These are phyloP conservation scores for Oconnorella tubifera DNA, from an alignment of 2,888 invertebrate genomes.

Conservation along the genomic window DNA sequence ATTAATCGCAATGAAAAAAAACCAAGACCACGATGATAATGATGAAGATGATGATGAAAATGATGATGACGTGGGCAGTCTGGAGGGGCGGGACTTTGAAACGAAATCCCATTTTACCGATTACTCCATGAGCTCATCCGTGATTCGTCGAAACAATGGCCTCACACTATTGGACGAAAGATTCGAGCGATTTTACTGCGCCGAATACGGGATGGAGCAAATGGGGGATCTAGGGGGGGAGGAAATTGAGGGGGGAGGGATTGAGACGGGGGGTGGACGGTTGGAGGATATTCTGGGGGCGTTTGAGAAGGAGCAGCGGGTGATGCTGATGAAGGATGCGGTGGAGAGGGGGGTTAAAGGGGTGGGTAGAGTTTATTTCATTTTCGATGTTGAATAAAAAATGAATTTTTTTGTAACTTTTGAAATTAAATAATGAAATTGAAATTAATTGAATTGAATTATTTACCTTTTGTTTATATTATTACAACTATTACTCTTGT, in stretches of 20 bases:
- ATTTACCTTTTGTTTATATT: no score
- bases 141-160: constrained; percentile 78
- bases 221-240: constrained; percentile 85
- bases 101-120: constrained; percentile 84
- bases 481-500: no score
- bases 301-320: constrained; percentile 58
- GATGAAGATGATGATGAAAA: constrained; percentile 24
- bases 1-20: no score
- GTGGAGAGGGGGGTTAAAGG: constrained; percentile 40
- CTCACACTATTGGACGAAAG: constrained; percentile 76
- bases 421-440: no score
- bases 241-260: constrained; percentile 78
- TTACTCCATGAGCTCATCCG: constrained; percentile 89
- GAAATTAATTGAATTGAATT: no score
- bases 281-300: constrained; percentile 72
- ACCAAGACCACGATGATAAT: not conserved
- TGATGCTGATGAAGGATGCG: constrained; percentile 39
- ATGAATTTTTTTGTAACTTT: no score
- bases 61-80: constrained; percentile 26
- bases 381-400: no score
- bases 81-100: constrained; percentile 58
- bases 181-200: constrained; percentile 81
- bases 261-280: constrained; percentile 67
- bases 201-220: constrained; percentile 81
- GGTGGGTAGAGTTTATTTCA: not conserved